phyloP scores from a whole-genome alignment of 2,797 vertebrate species.

The Enteromius treurensis region DNA sequence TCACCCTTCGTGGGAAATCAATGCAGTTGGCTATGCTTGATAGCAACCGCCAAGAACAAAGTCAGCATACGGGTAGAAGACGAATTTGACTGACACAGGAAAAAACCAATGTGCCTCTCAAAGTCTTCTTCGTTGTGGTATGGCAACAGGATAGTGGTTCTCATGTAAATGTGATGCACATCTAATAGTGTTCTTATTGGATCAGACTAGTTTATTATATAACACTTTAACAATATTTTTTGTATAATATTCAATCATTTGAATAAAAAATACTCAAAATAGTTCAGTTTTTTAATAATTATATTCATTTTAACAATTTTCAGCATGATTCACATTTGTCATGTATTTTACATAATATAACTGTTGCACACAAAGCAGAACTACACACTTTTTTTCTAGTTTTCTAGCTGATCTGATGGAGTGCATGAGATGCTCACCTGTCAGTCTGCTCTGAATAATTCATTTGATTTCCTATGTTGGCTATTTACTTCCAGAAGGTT shows the following conservation, averaged over 20 bases:
- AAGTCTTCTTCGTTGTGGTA: neutral
- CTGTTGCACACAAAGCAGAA: neutral
- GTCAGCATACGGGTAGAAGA: constrained; percentile 5
- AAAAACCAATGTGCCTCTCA: constrained; percentile 18
- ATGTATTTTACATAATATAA: neutral
- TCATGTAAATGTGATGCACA: neutral
- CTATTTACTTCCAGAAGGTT: constrained; percentile 20
- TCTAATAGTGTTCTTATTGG: neutral
- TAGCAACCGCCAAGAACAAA: constrained; percentile 32
- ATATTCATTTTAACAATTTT: neutral
- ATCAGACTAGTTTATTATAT: neutral
- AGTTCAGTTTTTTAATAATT: neutral
- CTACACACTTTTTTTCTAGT: neutral
- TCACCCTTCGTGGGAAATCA: constrained; percentile 26
- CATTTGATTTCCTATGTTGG: constrained; percentile 25
- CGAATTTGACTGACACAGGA: neutral
- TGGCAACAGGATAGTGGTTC: constrained; percentile 17
- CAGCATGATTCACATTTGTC: neutral
- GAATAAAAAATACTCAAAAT: neutral
- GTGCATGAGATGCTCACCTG: constrained; percentile 34
- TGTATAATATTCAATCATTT: too few relatives aligned
- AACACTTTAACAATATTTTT: neutral
- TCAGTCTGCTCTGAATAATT: constrained; percentile 46
- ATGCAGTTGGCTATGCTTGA: constrained; percentile 35
- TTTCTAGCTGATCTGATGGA: neutral